These are phyloP conservation scores for Lamprotornis superbus DNA, from an alignment of 2,113 vertebrate genomes.

Conservation along the genomic window DNA sequence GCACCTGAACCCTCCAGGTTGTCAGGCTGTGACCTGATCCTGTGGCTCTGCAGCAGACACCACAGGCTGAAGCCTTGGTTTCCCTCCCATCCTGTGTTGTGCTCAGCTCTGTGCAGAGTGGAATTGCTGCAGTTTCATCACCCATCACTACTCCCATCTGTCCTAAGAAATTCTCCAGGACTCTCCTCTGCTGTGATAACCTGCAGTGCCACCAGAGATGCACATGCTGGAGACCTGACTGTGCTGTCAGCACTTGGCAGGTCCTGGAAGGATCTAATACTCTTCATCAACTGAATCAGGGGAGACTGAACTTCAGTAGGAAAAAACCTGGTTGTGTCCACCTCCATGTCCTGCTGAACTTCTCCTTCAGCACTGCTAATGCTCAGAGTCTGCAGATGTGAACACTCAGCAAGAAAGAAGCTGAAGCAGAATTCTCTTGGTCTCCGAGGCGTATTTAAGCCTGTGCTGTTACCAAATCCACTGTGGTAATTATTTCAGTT, in stretches of 20 bases:
- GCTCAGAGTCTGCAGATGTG: not conserved
- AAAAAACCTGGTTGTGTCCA: not conserved
- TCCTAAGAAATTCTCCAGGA: not conserved
- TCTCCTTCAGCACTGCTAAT: not conserved
- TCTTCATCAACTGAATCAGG: not conserved
- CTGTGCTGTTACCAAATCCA: constrained; percentile 1
- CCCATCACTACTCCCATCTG: not conserved
- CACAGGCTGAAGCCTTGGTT: not conserved
- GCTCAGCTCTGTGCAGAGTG: not conserved
- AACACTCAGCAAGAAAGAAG: constrained; percentile 20
- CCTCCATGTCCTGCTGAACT: not conserved
- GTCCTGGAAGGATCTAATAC: not conserved
- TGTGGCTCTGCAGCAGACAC: not conserved
- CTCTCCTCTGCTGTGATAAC: not conserved
- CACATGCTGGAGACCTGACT: not conserved
- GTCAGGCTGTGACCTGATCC: not conserved
- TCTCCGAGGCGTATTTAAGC: not conserved
- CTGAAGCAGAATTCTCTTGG: not conserved
- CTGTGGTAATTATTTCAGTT: constrained; percentile 25
- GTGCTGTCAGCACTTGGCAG: not conserved
- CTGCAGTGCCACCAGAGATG: not conserved
- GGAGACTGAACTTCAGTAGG: not conserved
- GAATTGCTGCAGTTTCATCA: not conserved
- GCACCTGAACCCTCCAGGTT: not conserved
- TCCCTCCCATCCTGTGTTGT: fast-evolving